Percentiles rank a stretch among this genome's conserved stretches.
Evolutionary conservation across 2,797 vertebrate genomes (phyloP).

Genomic region (Chaenodraco wilsoni): DNA sequence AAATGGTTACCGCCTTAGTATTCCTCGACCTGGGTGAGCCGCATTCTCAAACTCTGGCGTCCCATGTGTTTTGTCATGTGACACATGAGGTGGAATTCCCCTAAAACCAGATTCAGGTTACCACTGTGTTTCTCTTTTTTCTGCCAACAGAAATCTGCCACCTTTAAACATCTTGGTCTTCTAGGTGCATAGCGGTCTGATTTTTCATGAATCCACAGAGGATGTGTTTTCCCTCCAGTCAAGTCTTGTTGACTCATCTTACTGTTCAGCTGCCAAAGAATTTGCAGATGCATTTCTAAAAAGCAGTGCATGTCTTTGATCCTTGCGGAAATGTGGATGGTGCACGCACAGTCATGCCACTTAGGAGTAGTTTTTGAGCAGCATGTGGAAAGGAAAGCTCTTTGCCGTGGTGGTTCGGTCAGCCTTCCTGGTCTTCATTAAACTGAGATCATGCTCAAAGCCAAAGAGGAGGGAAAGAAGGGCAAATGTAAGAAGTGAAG

Average conservation of each 20-base stretch:
- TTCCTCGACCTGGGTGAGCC: background rate
- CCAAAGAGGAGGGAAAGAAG: conserved; percentile 42
- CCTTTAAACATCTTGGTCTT: conserved; percentile 15
- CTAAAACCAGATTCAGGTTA: conserved; percentile 34
- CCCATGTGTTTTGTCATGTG: conserved; percentile 18
- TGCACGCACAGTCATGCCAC: conserved; percentile 17
- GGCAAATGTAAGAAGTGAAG: conserved; percentile 19
- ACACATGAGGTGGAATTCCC: conserved; percentile 34
- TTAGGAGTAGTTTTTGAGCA: conserved; percentile 40
- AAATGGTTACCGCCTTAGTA: background rate
- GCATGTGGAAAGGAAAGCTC: conserved; percentile 52
- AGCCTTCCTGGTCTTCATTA: conserved; percentile 71
- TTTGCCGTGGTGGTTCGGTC: conserved; percentile 50
- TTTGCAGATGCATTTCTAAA: conserved; percentile 24
- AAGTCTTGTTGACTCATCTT: conserved; percentile 30
- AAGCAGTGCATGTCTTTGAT: conserved; percentile 31
- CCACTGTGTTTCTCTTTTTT: background rate
- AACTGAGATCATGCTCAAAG: conserved; percentile 76
- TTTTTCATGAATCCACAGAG: conserved; percentile 22
- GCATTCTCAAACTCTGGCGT: conserved; percentile 5
- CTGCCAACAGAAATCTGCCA: conserved; percentile 14
- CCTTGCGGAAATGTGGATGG: conserved; percentile 33
- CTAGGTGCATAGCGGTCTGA: background rate
- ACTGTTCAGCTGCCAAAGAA: conserved; percentile 33
- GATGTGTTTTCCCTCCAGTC: conserved; percentile 1